Percentiles rank a stretch among this genome's conserved stretches.
Conservation (phyloP, 2,797 vertebrate genomes). For the Phyllotis vaccarum region DNA sequence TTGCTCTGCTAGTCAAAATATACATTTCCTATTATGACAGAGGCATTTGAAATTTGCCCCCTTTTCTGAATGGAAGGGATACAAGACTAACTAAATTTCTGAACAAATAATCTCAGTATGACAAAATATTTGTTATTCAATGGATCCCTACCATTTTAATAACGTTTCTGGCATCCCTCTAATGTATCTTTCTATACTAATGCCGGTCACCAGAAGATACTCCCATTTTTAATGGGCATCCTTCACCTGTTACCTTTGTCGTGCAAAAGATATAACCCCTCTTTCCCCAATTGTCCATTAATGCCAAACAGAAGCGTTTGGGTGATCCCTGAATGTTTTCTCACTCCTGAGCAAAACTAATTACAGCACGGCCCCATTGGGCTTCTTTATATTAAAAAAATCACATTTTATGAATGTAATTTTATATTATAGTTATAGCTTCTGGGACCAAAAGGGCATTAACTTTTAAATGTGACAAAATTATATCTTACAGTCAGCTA, state of each 20-base stretch:
- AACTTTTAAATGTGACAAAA: conserved; percentile 29
- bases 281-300: conserved; percentile 48
- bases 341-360: conserved; percentile 79
- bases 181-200: conserved; percentile 75
- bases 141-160: conserved; percentile 72
- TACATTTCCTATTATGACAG: conserved; percentile 61
- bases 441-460: conserved; percentile 61
- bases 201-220: conserved; percentile 75
- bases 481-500: conserved; percentile 32
- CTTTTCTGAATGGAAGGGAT: conserved; percentile 73
- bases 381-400: conserved; percentile 62
- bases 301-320: conserved; percentile 68
- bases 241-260: conserved; percentile 49
- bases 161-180: conserved; percentile 79
- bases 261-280: conserved; percentile 71
- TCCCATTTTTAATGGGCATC: conserved; percentile 33
- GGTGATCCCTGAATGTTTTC: conserved; percentile 79
- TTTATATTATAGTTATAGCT: conserved; percentile 62
- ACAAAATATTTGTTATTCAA: conserved; percentile 83
- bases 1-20: conserved; percentile 66
- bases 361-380: conserved; percentile 54
- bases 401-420: conserved; percentile 53
- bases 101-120: conserved; percentile 77
- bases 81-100: conserved; percentile 44
- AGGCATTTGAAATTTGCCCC: conserved; percentile 74